Evolutionary conservation across 2,888 invertebrate genomes (phyloP).

Genomic region (Phortica magna): DNA sequence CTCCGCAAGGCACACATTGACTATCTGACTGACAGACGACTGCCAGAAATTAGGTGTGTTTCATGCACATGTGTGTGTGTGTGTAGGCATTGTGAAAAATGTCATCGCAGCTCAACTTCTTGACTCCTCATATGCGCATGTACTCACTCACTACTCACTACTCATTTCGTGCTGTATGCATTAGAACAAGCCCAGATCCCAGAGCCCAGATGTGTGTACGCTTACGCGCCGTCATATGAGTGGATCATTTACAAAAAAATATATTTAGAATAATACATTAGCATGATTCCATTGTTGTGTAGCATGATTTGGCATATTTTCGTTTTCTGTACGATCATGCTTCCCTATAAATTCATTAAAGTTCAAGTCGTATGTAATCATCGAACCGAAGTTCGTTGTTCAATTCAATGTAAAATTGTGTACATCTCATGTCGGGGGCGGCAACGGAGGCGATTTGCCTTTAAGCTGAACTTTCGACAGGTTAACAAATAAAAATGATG

Average conservation of each 20-base stretch:
- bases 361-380: slow-evolving; percentile 10
- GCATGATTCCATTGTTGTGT: slow-evolving; percentile 22
- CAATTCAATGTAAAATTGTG: no score
- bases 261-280: slow-evolving; percentile 18
- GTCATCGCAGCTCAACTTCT: slow-evolving; percentile 26
- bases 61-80: not conserved
- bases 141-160: not conserved
- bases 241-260: slow-evolving; percentile 13
- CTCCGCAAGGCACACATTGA: not conserved
- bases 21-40: slow-evolving; percentile 11
- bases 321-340: slow-evolving; percentile 21
- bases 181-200: slow-evolving; percentile 24
- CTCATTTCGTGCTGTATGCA: not conserved
- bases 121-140: not conserved
- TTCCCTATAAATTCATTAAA: slow-evolving; percentile 25
- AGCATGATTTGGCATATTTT: slow-evolving; percentile 23
- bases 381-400: not conserved
- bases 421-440: not conserved
- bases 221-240: not conserved
- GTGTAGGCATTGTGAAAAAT: slow-evolving; percentile 13
- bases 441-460: not conserved
- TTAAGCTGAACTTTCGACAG: slow-evolving; percentile 31
- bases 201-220: slow-evolving; percentile 11
- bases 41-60: slow-evolving; percentile 24
- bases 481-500: slow-evolving; percentile 29